Base-by-base conservation (phyloP, 2,797 vertebrate genomes). In the Artibeus jamaicensis region DNA sequence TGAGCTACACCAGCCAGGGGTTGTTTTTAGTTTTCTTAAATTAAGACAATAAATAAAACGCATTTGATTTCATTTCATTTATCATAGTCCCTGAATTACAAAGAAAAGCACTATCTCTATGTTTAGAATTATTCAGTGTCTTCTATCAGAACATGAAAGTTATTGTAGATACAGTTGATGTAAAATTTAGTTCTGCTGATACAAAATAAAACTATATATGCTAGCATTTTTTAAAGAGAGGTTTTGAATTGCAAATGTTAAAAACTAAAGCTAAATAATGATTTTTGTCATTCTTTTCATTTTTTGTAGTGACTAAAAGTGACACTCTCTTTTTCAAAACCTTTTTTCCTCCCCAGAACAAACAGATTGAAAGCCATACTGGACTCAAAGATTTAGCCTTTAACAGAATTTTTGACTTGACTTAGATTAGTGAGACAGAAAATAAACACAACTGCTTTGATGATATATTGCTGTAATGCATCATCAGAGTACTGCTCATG, bases 391-490 rank as follows among this genome's bases (percentile, higher is more conserved):
- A 82, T 84, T 96, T 81, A 68, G 71, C 74, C 53, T 94, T 92
- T 67, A 92, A 46, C 59, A 93, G 53, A 88, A 74, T 93, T 86
- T 77, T 74, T 79, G 9, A 48, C 73, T 91, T 97, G 93, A 95
- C 94, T 95, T 95, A 93, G 94, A 86, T 96, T 96, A 94, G 89
- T 97, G 87, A 97, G 86, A 94, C 89, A 94, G 68, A 96, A 96
- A 97, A 94, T 96, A 94, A 96, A 88, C 76, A 94, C 59, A 94
- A 92, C 39, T 85, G 57, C 24, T 91, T 81, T 91, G 57, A 90
- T 97, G 97, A 97, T 88, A 88, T 93, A 96, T 97, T 97, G 87
- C 96, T 86, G 89, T 86, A 97, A 97, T 97, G 94, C 96, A 97
- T 97, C 95, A 97, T 96, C 97, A 98, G 94, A 95, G 81, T 87